Percentiles rank a stretch among this genome's conserved stretches.
These are phyloP conservation scores for Chloroceryle aenea DNA, from an alignment of 2,113 vertebrate species.

Conservation along the genomic window DNA sequence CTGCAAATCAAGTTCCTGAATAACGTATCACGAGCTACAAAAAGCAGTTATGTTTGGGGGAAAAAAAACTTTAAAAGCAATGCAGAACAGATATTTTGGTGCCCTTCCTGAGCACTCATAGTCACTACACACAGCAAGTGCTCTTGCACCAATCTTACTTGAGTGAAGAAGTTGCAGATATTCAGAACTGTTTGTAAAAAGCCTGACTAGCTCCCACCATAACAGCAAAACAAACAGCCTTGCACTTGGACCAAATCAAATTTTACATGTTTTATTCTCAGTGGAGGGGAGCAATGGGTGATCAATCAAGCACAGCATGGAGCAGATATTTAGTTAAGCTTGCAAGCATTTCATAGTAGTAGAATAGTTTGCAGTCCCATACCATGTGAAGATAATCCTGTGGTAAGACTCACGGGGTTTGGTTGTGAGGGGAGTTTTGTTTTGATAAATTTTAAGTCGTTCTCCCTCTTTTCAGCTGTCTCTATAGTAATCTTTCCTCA, in stretches of 20 bases:
- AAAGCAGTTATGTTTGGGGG: background rate
- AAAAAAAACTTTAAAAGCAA: background rate
- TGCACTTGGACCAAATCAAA: background rate
- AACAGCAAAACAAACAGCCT: background rate
- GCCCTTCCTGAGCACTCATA: background rate
- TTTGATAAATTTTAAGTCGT: background rate
- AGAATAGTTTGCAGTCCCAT: background rate
- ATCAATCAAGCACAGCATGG: background rate
- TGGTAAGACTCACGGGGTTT: background rate
- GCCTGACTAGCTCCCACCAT: background rate
- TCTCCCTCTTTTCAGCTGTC: background rate
- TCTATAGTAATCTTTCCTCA: background rate
- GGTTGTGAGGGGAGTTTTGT: background rate
- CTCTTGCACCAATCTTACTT: background rate
- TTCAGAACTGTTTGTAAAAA: background rate
- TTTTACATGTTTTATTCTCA: background rate
- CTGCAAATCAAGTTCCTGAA: background rate
- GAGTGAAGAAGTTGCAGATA: background rate
- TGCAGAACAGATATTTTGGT: background rate
- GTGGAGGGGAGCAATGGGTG: accelerated
- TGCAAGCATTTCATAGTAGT: background rate
- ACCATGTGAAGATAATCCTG: background rate
- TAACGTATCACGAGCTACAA: background rate
- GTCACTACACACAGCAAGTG: background rate
- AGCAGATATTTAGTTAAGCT: background rate